A percentile compares a stretch with the other conserved stretches of the same genome.
phyloP scores from a whole-genome alignment of 2,888 invertebrate species.

The Synanthedon myopaeformis region DNA sequence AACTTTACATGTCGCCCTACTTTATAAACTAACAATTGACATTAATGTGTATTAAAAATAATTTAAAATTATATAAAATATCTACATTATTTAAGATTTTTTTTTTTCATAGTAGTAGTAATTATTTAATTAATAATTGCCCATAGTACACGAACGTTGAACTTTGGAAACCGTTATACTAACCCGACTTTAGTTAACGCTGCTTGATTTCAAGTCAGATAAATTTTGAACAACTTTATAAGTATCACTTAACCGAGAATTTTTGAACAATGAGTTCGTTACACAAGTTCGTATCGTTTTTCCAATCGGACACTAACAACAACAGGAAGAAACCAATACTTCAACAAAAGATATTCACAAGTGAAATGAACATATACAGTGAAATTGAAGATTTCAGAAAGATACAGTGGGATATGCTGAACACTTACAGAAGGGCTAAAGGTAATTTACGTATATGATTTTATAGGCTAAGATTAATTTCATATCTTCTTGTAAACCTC shows the following conservation, averaged over 20 bases:
- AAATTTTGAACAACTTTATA: not conserved
- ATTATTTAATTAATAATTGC: not conserved
- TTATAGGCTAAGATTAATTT: not conserved
- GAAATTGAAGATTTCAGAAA: slow-evolving; percentile 57
- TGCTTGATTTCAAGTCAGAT: not conserved
- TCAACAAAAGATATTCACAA: slow-evolving; percentile 68
- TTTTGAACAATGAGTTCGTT: slow-evolving; percentile 66
- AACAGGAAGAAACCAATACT: slow-evolving; percentile 42
- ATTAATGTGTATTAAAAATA: not conserved
- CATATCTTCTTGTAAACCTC: no score
- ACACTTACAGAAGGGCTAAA: slow-evolving; percentile 56
- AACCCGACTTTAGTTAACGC: not conserved
- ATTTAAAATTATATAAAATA: not conserved
- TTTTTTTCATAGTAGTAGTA: not conserved
- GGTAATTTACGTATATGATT: slow-evolving; percentile 22
- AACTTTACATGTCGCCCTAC: not conserved
- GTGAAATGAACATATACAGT: slow-evolving; percentile 65
- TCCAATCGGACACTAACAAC: slow-evolving; percentile 67
- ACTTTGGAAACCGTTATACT: slow-evolving; percentile 7
- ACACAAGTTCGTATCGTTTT: slow-evolving; percentile 72
- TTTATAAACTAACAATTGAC: not conserved
- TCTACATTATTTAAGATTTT: not conserved
- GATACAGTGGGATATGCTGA: slow-evolving; percentile 65
- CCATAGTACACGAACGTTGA: slow-evolving; percentile 5
- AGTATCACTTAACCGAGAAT: not conserved